Base-by-base conservation (phyloP, 2,797 vertebrate genomes). In the Sphaeramia orbicularis region DNA sequence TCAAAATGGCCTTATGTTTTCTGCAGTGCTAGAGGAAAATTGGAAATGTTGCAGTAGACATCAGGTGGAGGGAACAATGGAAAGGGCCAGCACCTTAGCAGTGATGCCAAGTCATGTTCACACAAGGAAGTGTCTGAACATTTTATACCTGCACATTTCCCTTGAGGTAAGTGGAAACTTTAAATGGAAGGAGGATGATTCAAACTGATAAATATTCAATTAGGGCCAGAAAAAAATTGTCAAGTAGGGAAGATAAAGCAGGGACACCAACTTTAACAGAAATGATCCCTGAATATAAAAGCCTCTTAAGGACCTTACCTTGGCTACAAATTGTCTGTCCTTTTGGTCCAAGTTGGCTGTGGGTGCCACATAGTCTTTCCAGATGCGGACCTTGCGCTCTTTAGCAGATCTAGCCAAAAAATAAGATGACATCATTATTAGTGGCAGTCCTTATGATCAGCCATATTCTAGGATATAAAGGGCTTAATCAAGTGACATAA, bases 281-380 rank as follows among this genome's bases (percentile, higher is more conserved):
- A 35, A 10, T 35, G 32, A 8, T 1, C 21, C 0, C 32, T n/a
- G 50, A 13, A 36, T 19, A 65, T 49, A 63, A 78, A 82, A 71
- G 43, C 1, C 30, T 21, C 16, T 44, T 65, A 4, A 54, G 51
- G 14, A 15, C 1, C 94, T 93, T 87, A 99, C 98, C 97, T 99
- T 99, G 82, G 98, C 97, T 27, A 98, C 94, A 30, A 99, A 99
- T 74, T 99, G 97, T 84, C 96, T 95, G 93, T 99, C 98, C 92
- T 99, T 99, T 92, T 94, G 96, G 71, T 99, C 97, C 93, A 99
- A 78, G 91, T 98, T 99, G 65, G 97, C 97, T 2, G 97, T 99
- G 65, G 97, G 97, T 0, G 97, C 95, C 61, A 99, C 97, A 0
- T 99, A 99, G 90, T 99, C 97, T 91, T 97, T 97, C 98, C 98